Percentiles rank a stretch among this genome's conserved stretches.
phyloP scores from a whole-genome alignment of 2,113 vertebrate genomes.

The Sander lucioperca region DNA sequence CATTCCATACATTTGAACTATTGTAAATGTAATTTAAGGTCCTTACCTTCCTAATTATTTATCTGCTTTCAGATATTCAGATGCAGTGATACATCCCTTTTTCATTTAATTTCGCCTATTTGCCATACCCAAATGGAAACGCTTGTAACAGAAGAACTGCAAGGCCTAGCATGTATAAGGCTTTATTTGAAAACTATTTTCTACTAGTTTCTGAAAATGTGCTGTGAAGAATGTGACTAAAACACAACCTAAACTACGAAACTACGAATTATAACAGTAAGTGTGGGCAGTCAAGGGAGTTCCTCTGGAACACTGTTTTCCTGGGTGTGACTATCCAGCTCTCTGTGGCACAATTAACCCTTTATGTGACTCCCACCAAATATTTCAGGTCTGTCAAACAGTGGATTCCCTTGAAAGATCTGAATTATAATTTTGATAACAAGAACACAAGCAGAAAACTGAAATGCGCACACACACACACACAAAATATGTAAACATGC shows the following conservation, averaged over 20 bases:
- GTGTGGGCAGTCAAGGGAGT: no score
- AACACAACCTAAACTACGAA: no score
- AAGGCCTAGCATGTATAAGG: no score
- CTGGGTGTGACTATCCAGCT: constrained; percentile 46
- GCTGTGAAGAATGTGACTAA: no score
- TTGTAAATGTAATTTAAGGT: neutral
- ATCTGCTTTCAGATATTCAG: neutral
- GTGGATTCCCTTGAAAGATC: constrained; percentile 1
- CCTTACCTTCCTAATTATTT: neutral
- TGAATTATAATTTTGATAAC: constrained; percentile 7
- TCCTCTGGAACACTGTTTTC: neutral
- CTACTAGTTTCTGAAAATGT: no score
- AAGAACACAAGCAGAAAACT: constrained; percentile 1
- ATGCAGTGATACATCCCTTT: neutral
- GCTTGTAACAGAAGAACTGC: no score
- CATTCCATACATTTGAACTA: neutral
- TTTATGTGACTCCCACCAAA: neutral
- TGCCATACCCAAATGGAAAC: no score
- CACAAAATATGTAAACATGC: constrained; percentile 30
- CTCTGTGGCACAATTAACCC: constrained; percentile 39
- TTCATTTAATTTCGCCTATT: no score
- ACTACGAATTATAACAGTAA: no score
- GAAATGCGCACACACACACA: neutral
- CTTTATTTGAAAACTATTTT: no score
- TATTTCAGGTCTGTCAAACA: constrained; percentile 8